These are phyloP conservation scores for Eufriesea mexicana DNA, from an alignment of 1,140 invertebrate species.

Conservation along the genomic window DNA sequence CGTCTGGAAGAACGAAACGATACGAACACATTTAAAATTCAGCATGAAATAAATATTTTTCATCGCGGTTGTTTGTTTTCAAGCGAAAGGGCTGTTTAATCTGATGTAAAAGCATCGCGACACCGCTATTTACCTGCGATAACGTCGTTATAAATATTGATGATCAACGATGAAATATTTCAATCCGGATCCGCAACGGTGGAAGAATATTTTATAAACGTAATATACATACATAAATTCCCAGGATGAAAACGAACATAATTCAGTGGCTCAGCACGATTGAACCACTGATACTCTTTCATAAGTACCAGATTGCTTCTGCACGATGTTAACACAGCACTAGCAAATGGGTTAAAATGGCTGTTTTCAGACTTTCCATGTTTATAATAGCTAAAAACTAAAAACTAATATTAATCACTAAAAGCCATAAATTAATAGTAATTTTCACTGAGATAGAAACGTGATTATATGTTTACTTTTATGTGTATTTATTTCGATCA, in stretches of 20 bases:
- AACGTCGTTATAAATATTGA: background rate
- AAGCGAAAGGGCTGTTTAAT: background rate
- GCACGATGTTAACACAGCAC: no score
- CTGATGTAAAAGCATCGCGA: background rate
- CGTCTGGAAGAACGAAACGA: background rate
- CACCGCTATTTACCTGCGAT: background rate
- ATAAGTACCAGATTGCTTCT: no score
- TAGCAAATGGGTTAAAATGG: no score
- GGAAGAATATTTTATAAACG: background rate
- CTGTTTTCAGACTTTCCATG: no score
- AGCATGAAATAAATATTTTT: constrained; percentile 9
- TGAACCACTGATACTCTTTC: background rate
- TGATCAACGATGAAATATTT: background rate
- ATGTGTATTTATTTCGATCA: no score
- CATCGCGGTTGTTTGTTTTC: background rate
- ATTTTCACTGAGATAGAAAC: no score
- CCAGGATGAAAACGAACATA: background rate
- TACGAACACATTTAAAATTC: background rate
- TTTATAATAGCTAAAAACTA: no score
- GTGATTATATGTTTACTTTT: no score
- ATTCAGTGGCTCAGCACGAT: background rate
- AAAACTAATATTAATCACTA: no score
- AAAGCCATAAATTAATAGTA: no score
- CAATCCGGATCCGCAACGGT: background rate
- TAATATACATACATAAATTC: background rate